Conservation (phyloP, 2,888 invertebrate genomes). For the Sesia apiformis region DNA sequence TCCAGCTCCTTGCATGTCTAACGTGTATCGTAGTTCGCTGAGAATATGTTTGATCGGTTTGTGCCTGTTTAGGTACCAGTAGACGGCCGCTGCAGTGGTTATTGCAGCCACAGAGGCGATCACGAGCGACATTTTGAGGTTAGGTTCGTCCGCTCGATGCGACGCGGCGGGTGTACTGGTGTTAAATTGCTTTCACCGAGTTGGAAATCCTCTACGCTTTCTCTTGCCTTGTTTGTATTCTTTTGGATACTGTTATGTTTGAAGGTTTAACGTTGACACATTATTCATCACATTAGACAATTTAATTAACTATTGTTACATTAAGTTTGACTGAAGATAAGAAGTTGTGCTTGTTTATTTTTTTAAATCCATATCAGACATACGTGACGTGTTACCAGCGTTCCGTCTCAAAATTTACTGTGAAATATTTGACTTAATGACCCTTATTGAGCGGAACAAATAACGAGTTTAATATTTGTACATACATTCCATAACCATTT, state of each 20-base stretch:
- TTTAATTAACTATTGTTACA: too few relatives aligned
- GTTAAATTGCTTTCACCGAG: constrained; percentile 50
- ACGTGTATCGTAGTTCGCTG: constrained; percentile 65
- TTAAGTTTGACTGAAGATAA: too few relatives aligned
- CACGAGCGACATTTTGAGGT: constrained; percentile 34
- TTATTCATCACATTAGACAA: too few relatives aligned
- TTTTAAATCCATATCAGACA: too few relatives aligned
- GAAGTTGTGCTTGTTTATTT: too few relatives aligned
- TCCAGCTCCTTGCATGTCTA: constrained; percentile 76
- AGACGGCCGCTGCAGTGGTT: constrained; percentile 38
- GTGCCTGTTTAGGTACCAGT: constrained; percentile 68
- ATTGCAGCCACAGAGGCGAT: constrained; percentile 38
- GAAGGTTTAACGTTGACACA: neutral
- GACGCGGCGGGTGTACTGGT: constrained; percentile 28
- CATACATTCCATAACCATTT: too few relatives aligned
- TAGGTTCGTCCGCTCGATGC: constrained; percentile 37
- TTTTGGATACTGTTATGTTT: constrained; percentile 54
- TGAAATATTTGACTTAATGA: too few relatives aligned
- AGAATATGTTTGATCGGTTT: constrained; percentile 68
- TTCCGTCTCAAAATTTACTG: too few relatives aligned
- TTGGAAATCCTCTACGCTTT: constrained; percentile 62
- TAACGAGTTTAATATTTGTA: too few relatives aligned
- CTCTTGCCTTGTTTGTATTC: constrained; percentile 50
- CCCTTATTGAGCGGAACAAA: too few relatives aligned
- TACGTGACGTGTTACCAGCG: too few relatives aligned